These are phyloP conservation scores for Gallinago paraguaiae DNA, from an alignment of 2,113 vertebrate species.

Conservation along the genomic window DNA sequence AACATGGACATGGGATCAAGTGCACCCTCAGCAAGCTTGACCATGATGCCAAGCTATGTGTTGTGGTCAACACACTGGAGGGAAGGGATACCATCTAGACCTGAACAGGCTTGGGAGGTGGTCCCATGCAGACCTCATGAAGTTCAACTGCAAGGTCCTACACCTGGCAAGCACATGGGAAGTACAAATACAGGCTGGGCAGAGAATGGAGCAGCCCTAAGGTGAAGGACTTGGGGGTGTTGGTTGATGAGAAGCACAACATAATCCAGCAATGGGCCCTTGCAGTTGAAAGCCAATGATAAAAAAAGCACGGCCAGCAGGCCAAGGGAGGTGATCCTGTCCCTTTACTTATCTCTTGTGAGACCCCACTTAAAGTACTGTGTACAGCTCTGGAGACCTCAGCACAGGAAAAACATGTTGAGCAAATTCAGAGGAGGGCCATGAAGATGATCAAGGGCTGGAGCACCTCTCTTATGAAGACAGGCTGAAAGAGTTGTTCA, in stretches of 20 bases:
- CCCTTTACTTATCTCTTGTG: no score
- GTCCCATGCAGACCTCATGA: not conserved
- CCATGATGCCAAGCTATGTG: not conserved
- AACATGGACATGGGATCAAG: not conserved
- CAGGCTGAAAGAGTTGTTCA: no score
- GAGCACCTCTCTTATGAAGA: no score
- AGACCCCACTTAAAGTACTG: not conserved
- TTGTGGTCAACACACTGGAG: not conserved
- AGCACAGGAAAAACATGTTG: not conserved
- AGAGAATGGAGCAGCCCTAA: not conserved
- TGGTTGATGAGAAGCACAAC: not conserved
- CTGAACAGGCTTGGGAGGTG: not conserved
- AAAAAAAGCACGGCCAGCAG: no score
- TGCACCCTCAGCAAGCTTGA: not conserved
- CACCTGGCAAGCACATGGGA: not conserved
- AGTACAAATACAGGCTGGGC: not conserved
- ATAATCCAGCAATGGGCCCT: not conserved
- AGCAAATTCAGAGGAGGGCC: not conserved
- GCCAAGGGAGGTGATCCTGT: no score
- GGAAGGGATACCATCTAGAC: not conserved
- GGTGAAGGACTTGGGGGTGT: not conserved
- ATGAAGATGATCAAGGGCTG: no score
- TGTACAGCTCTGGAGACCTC: not conserved
- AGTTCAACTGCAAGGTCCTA: not conserved
- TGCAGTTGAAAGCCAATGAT: no score